Conservation (phyloP, 2,888 invertebrate species). For the Laspeyria flexula region DNA sequence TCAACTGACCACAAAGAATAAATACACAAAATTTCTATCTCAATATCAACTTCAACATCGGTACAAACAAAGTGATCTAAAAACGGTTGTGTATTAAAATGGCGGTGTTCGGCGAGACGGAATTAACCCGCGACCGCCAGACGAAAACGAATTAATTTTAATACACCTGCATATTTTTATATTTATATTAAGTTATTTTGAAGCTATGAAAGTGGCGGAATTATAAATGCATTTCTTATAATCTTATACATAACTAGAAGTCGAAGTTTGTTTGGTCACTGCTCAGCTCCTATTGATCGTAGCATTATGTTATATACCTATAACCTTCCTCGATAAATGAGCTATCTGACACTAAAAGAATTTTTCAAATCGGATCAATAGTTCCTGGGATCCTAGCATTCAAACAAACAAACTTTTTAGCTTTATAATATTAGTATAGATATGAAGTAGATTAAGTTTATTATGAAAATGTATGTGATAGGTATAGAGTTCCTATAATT, state of each 20-base stretch:
- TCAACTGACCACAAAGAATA: background rate
- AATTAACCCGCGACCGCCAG: constrained; percentile 56
- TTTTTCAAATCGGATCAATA: too few species aligned
- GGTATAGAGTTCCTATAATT: too few species aligned
- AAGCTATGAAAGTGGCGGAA: constrained; percentile 31
- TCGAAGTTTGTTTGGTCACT: too few species aligned
- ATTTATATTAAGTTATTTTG: constrained; percentile 29
- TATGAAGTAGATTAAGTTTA: too few species aligned
- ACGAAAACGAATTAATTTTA: constrained; percentile 73
- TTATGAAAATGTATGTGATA: too few species aligned
- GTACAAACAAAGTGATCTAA: constrained; percentile 9
- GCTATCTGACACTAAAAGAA: too few species aligned
- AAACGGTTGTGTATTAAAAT: constrained; percentile 27
- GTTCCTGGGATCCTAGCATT: too few species aligned
- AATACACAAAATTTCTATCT: background rate
- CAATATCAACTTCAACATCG: background rate
- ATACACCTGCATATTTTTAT: constrained; percentile 56
- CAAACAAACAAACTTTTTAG: too few species aligned
- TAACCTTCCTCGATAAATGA: too few species aligned
- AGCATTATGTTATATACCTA: too few species aligned
- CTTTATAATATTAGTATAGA: too few species aligned
- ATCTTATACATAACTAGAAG: background rate
- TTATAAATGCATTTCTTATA: background rate
- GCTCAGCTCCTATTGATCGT: too few species aligned
- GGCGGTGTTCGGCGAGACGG: constrained; percentile 53